phyloP scores from a whole-genome alignment of 2,797 vertebrate genomes.

The Glyptemys insculpta region DNA sequence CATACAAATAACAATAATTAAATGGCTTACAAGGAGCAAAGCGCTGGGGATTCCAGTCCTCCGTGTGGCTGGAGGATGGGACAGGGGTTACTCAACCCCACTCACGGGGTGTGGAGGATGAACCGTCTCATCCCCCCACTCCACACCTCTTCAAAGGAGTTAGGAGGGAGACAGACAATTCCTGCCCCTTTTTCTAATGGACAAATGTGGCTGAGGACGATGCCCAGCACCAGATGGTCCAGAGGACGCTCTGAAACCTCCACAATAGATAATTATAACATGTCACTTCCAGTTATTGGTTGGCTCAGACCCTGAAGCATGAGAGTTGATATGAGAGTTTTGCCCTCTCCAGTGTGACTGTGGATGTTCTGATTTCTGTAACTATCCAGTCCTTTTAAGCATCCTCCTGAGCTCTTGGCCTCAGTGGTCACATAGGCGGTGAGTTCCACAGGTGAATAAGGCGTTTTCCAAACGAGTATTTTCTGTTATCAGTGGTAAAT shows the following conservation, averaged over 20 bases:
- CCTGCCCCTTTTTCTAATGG: background rate
- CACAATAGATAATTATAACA: background rate
- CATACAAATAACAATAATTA: background rate
- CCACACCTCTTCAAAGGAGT: background rate
- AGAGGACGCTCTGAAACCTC: background rate
- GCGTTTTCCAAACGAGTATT: rapidly evolving
- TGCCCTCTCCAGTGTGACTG: rapidly evolving
- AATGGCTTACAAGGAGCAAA: background rate
- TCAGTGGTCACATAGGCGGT: rapidly evolving
- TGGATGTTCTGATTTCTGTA: rapidly evolving
- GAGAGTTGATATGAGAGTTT: background rate
- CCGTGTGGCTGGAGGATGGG: background rate
- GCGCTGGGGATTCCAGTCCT: background rate
- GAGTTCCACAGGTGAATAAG: rapidly evolving
- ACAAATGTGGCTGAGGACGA: background rate
- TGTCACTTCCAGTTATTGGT: background rate
- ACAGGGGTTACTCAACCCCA: background rate
- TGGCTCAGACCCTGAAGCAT: rapidly evolving
- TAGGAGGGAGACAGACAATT: background rate
- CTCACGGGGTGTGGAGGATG: background rate
- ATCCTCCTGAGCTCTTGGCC: background rate
- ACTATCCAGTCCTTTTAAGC: background rate
- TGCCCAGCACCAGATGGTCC: background rate
- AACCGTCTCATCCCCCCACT: background rate
- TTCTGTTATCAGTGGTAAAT: rapidly evolving